Evolutionary conservation across 1,140 invertebrate species (phyloP), one percentile per base, ranked within the genome.

Genomic region (Babylonia areolata): DNA sequence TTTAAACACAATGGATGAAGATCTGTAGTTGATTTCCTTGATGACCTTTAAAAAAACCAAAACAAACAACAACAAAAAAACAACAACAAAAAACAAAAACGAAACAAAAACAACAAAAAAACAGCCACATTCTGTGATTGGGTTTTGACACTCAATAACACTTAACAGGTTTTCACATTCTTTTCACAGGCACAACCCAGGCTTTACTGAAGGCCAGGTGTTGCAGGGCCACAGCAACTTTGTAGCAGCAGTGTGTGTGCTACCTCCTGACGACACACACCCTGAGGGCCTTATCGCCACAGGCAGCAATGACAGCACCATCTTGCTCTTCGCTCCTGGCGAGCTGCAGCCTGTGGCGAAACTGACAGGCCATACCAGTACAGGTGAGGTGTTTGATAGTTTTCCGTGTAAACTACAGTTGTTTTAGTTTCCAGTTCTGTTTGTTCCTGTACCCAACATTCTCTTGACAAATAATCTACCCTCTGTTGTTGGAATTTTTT

Each of bases 181-280:
- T 33, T 37, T 86, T 89, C 95, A 35, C 87, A 96, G 93, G 88
- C 95, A 95, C 84, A 94, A 95, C 86, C 94, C 80, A 58, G 88
- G 88, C 3, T 95, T 92, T 86, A 87, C 89, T 1, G 96, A 96
- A 91, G 95, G 95, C 11, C 95, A 96, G 85, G 96, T 96, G 3
- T 96, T 97, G 89, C 96, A 95, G 89, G 97, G 97, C 46, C 97
- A 98, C 90, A 96, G 95, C 81, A 98, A 98, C 91, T 99, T 97
- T 94, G 97, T 99, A 0, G 96, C 96, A 2, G 96, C 96, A 89
- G 96, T 98, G 0, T 96, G 96, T 92, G 96, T 96, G 88, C 92
- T 98, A 88, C 95, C 96, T 73, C 96, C 97, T 6, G 96, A 95
- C 87, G 93, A 95, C 86, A 94, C 95, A 33, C 96, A 96, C 93